A percentile compares a stretch with the other conserved stretches of the same genome.
Conservation (phyloP, 2,113 vertebrate genomes). For the Erythrolamprus reginae region DNA sequence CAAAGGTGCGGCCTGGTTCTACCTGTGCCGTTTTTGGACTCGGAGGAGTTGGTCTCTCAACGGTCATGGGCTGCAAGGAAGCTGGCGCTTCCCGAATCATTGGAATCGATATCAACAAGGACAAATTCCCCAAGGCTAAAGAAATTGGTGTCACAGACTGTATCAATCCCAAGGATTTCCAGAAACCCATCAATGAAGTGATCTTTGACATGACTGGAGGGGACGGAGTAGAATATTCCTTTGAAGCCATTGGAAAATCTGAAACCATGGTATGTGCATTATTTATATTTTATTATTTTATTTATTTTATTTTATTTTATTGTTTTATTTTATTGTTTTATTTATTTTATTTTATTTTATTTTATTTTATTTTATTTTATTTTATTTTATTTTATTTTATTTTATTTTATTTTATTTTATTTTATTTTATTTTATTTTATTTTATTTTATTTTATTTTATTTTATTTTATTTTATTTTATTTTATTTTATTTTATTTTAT, state of each 20-base stretch:
- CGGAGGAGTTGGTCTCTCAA: slow-evolving; percentile 80
- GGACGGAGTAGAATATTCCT: slow-evolving; percentile 76
- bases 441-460: no score
- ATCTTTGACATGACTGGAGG: slow-evolving; percentile 69
- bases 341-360: no score
- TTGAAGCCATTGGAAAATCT: slow-evolving; percentile 73
- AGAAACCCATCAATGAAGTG: slow-evolving; percentile 73
- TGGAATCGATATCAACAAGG: slow-evolving; percentile 73
- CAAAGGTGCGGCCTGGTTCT: slow-evolving; percentile 78
- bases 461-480: no score
- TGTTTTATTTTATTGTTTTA: no score
- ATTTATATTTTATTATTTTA: no score
- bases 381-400: no score
- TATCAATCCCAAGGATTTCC: slow-evolving; percentile 69
- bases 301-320: no score
- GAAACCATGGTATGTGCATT: slow-evolving; percentile 73
- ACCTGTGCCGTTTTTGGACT: slow-evolving; percentile 80
- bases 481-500: no score
- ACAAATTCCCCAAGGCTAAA: slow-evolving; percentile 75
- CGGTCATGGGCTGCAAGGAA: slow-evolving; percentile 78
- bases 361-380: no score
- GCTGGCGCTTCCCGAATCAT: slow-evolving; percentile 78
- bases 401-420: no score
- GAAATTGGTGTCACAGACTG: slow-evolving; percentile 76
- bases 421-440: no score